Evolutionary conservation across 2,797 vertebrate species (phyloP).

Genomic region (Malurus leucopterus): DNA sequence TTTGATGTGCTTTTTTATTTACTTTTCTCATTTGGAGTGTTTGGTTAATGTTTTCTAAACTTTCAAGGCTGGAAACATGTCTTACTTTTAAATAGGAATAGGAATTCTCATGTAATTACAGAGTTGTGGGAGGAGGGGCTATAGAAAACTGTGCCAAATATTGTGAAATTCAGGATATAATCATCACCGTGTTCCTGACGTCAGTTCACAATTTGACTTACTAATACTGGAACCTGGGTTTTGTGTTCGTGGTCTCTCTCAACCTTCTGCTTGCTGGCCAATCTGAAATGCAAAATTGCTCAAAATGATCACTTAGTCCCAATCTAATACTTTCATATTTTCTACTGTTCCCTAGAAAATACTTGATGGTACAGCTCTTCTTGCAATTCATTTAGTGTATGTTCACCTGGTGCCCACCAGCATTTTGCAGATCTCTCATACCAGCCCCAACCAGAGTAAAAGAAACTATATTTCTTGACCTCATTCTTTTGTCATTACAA

Average conservation of each 20-base stretch:
- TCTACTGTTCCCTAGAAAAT: not conserved
- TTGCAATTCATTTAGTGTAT: not conserved
- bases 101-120: not conserved
- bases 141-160: not conserved
- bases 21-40: not conserved
- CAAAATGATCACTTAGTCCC: not conserved
- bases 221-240: not conserved
- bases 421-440: not conserved
- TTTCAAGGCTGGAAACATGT: not conserved
- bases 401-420: not conserved
- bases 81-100: not conserved
- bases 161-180: not conserved
- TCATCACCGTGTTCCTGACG: fast-evolving
- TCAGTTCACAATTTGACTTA: not conserved
- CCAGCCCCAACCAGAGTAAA: not conserved
- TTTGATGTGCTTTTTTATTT: not conserved
- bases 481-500: not conserved
- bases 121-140: not conserved
- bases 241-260: not conserved
- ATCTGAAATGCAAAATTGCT: not conserved
- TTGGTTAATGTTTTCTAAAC: not conserved
- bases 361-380: not conserved
- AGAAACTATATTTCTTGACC: not conserved
- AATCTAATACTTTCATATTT: not conserved
- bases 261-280: not conserved